These are phyloP conservation scores for Anas platyrhynchos DNA, from an alignment of 2,113 vertebrate species.

Conservation along the genomic window DNA sequence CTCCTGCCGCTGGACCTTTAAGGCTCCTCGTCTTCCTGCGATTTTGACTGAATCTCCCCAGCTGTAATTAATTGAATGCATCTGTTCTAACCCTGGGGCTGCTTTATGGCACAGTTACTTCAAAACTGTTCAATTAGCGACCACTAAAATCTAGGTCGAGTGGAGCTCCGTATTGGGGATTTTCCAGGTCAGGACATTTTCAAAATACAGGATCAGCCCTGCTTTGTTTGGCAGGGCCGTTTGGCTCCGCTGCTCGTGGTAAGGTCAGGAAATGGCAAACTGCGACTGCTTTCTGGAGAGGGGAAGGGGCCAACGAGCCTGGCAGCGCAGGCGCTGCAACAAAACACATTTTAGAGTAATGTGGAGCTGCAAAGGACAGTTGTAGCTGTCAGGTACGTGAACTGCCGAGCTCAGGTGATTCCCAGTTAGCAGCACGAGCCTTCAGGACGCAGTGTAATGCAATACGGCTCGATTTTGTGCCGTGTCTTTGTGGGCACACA, in stretches of 20 bases:
- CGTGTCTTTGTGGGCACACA: not conserved
- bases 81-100: slow-evolving; percentile 85
- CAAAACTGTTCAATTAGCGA: slow-evolving; percentile 91
- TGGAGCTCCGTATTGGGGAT: slow-evolving; percentile 61
- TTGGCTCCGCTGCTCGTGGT: not conserved
- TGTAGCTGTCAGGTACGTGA: slow-evolving; percentile 47
- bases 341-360: not conserved
- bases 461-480: not conserved
- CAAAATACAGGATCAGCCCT: slow-evolving; percentile 20
- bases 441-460: not conserved
- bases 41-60: slow-evolving; percentile 70
- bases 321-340: not conserved
- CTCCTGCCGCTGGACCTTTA: slow-evolving; percentile 2
- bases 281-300: not conserved
- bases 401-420: slow-evolving; percentile 12
- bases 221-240: slow-evolving; percentile 14
- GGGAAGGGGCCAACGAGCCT: not conserved
- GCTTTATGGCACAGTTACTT: slow-evolving; percentile 90
- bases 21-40: not conserved
- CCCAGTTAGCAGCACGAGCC: not conserved
- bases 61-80: slow-evolving; percentile 90
- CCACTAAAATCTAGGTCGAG: slow-evolving; percentile 87
- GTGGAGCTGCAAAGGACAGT: not conserved
- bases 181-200: slow-evolving; percentile 79
- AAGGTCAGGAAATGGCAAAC: slow-evolving; percentile 11